Conservation (phyloP, 2,888 invertebrate species). For the Pollenia angustigena region DNA sequence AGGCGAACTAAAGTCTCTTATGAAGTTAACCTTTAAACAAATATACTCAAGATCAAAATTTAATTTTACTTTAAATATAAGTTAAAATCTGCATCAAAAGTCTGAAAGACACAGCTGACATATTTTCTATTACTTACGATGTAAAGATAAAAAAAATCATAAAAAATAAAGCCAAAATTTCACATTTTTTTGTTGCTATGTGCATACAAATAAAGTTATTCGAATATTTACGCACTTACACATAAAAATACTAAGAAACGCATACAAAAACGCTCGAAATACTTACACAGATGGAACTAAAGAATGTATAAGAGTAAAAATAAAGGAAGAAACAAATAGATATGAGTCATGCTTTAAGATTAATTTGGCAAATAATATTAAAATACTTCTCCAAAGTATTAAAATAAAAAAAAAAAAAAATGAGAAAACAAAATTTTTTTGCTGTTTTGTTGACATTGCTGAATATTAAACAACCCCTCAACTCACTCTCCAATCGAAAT, state of each 20-base stretch:
- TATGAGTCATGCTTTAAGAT: conserved; percentile 64
- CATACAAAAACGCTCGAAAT: not conserved
- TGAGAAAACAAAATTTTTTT: not conserved
- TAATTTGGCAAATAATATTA: conserved; percentile 65
- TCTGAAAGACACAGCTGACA: too few relatives aligned
- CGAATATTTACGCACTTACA: too few relatives aligned
- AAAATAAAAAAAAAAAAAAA: not conserved
- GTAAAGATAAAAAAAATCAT: not conserved
- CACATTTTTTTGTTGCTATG: not conserved
- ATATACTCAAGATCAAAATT: too few relatives aligned
- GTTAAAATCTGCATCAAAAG: too few relatives aligned
- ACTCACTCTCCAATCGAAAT: not conserved
- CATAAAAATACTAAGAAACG: not conserved
- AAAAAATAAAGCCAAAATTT: not conserved
- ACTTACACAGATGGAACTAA: not conserved
- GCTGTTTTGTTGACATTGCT: conserved; percentile 25
- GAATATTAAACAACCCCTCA: conserved; percentile 31
- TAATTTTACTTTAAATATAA: too few relatives aligned
- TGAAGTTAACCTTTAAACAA: too few relatives aligned
- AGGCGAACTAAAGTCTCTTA: too few relatives aligned
- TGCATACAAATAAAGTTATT: not conserved
- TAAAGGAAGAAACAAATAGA: conserved; percentile 6
- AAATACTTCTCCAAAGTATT: conserved; percentile 43
- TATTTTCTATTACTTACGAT: too few relatives aligned
- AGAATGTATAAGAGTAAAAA: not conserved